phyloP scores from a whole-genome alignment of 2,888 invertebrate species.

The Xestia rhomboidea region DNA sequence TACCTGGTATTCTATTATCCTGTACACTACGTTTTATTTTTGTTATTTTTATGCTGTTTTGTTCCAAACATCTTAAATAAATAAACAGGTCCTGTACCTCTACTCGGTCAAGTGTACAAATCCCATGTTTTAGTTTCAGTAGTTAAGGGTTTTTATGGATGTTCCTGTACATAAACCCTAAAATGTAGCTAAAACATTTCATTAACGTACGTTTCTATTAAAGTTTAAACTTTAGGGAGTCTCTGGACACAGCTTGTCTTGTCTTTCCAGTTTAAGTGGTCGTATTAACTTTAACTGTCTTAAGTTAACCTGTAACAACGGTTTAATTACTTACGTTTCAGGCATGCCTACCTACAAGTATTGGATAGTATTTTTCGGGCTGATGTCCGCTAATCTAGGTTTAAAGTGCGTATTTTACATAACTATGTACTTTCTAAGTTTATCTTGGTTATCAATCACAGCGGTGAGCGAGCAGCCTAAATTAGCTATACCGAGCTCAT shows the following conservation, averaged over 20 bases:
- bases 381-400: not conserved
- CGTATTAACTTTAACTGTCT: constrained; percentile 49
- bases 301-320: constrained; percentile 18
- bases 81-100: not conserved
- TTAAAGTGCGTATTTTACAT: not conserved
- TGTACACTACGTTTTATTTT: not conserved
- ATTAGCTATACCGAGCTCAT: no score
- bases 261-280: constrained; percentile 38
- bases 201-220: constrained; percentile 51
- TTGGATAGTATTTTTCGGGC: not conserved
- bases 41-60: not conserved
- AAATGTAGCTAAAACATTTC: constrained; percentile 42
- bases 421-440: not conserved
- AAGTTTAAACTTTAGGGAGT: constrained; percentile 40
- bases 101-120: not conserved
- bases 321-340: not conserved
- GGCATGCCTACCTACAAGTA: not conserved
- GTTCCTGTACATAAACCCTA: not conserved
- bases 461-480: no score
- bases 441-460: no score
- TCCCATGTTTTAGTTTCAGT: not conserved
- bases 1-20: no score
- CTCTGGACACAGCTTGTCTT: constrained; percentile 40
- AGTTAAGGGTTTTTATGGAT: not conserved
- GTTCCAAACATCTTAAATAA: not conserved